phyloP scores from a whole-genome alignment of 2,888 invertebrate genomes.

The Ormyrus nitidulus region DNA sequence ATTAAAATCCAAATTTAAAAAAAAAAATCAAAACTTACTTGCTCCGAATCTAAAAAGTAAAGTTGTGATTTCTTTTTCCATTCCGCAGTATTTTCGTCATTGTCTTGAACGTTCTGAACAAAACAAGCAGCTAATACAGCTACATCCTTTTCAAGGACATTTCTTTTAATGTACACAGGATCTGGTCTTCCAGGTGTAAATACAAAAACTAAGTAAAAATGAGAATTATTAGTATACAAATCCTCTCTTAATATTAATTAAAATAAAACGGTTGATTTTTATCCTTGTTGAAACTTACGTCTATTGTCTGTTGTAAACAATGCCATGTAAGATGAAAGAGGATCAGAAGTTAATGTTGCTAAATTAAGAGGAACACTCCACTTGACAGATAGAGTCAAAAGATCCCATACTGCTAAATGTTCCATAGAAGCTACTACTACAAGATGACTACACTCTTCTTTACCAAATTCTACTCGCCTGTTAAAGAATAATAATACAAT shows the following conservation, averaged over 20 bases:
- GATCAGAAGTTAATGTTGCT: slow-evolving; percentile 78
- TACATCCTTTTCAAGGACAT: slow-evolving; percentile 75
- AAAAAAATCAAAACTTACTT: slow-evolving; percentile 73
- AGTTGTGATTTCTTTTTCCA: slow-evolving; percentile 82
- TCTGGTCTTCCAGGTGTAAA: slow-evolving; percentile 79
- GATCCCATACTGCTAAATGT: slow-evolving; percentile 84
- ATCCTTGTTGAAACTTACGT: slow-evolving; percentile 76
- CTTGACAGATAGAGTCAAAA: slow-evolving; percentile 81
- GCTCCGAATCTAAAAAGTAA: slow-evolving; percentile 79
- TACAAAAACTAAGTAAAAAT: slow-evolving; percentile 78
- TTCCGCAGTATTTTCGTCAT: slow-evolving; percentile 59
- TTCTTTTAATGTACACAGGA: slow-evolving; percentile 77
- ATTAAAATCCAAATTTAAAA: slow-evolving; percentile 40
- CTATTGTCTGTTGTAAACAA: slow-evolving; percentile 81
- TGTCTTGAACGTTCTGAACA: slow-evolving; percentile 77
- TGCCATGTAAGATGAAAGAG: slow-evolving; percentile 82
- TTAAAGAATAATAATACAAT: slow-evolving; percentile 31
- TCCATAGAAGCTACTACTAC: slow-evolving; percentile 78
- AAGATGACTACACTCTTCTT: slow-evolving; percentile 78
- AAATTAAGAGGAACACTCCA: slow-evolving; percentile 81
- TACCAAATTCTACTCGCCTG: slow-evolving; percentile 79
- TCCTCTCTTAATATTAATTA: neutral
- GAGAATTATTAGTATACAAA: no score
- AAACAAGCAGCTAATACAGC: slow-evolving; percentile 77
- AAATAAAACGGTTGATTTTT: slow-evolving; percentile 24